These are phyloP conservation scores for Oreotrochilus melanogaster DNA, from an alignment of 2,113 vertebrate genomes.

Conservation along the genomic window DNA sequence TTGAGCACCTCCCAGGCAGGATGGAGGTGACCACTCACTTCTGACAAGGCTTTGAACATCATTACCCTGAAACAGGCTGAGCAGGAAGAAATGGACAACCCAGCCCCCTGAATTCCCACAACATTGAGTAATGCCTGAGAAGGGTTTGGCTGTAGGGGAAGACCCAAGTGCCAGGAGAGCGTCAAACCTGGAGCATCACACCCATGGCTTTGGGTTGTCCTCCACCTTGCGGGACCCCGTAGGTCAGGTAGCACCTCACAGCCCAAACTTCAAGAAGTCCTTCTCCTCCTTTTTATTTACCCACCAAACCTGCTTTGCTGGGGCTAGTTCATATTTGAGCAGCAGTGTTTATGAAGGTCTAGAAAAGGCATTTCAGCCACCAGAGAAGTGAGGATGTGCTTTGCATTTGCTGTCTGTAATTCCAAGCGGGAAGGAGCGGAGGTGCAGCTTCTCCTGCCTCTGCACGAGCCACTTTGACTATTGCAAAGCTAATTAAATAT, in stretches of 20 bases:
- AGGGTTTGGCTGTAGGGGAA: not conserved
- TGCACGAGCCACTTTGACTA: conserved; percentile 77
- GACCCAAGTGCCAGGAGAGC: not conserved
- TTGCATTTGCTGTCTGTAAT: conserved; percentile 63
- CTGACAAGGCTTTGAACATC: not conserved
- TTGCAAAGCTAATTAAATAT: conserved; percentile 85
- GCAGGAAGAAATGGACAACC: not conserved
- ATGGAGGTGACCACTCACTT: not conserved
- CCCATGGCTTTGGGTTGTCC: not conserved
- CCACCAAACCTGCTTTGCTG: not conserved
- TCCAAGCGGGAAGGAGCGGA: conserved; percentile 46
- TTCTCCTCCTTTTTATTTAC: conserved; percentile 37
- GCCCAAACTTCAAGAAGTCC: not conserved
- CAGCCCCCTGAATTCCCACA: not conserved
- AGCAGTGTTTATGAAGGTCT: conserved; percentile 31
- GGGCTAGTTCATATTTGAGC: conserved; percentile 56
- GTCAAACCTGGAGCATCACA: not conserved
- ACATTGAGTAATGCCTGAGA: not conserved
- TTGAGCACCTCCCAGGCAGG: not conserved
- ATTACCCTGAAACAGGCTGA: not conserved
- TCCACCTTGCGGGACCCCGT: not conserved
- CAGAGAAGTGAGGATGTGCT: conserved; percentile 70
- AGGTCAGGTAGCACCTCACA: not conserved
- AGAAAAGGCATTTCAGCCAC: conserved; percentile 24
- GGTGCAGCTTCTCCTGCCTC: conserved; percentile 61